Base-by-base conservation (phyloP, 2,797 vertebrate genomes). In the Epinephelus coioides region DNA sequence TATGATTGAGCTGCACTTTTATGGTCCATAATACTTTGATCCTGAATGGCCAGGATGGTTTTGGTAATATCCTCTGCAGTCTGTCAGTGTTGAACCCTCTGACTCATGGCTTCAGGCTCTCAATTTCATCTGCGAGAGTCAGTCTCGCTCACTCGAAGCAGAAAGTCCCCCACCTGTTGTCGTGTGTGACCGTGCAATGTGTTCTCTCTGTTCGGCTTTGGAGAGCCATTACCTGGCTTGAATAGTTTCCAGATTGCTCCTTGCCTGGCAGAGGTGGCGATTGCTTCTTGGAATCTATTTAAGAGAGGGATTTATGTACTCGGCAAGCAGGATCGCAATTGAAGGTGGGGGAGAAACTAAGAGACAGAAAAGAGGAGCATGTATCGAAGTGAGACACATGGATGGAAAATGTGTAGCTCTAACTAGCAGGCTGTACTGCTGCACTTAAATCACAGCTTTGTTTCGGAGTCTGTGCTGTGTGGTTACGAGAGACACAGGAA, bases 221-320 rank as follows among this genome's bases (percentile, higher is more conserved):
- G 62, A 66, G 61, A 66, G 56, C 61, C 60, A 80, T 89, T 84
- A 84, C 77, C 85, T 83, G 81, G 44, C 56, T 70, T 87, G 64
- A 87, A 83, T 73, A 71, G 71, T 72, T 83, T 90, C 82, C 79
- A 89, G 86, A 88, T 87, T 85, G 83, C 84, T 88, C 74, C 84
- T 91, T 92, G 82, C 59, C 77, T 87, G 83, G 86, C 81, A 88
- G 78, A 88, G 77, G 62, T 83, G 76, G 46, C 27, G 61, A 86
- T 73, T 86, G 79, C 90, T 83, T 91, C 89, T 84, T 84, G 71
- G 85, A 92, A 93, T 92, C 83, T 86, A 78, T 91, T 91, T 90
- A 85, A 90, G 77, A 81, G 59, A 69, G 59, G 60, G 88, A 89
- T 91, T 90, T 86, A 87, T 88, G 68, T 78, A 80, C 55, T 81